These are phyloP conservation scores for Caenorhabditis sp. DNA, from an alignment of 2,888 invertebrate genomes.

Conservation along the genomic window DNA sequence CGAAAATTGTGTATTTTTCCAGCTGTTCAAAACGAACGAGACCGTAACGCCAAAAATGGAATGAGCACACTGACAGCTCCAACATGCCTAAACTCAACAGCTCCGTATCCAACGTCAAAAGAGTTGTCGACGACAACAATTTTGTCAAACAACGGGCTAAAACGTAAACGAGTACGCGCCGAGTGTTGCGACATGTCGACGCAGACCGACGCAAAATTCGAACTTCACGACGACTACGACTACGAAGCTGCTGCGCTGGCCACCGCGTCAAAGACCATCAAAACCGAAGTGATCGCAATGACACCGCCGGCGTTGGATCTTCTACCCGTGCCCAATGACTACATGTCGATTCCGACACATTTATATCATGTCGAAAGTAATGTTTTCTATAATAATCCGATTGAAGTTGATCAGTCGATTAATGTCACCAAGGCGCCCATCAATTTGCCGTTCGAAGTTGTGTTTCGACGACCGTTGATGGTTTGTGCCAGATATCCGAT, in stretches of 20 bases:
- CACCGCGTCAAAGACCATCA: conserved; percentile 6
- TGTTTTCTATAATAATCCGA: conserved; percentile 43
- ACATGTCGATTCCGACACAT: neutral
- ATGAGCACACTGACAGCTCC: too few relatives aligned
- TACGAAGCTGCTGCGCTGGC: conserved; percentile 9
- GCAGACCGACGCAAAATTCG: conserved; percentile 22
- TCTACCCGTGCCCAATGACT: conserved; percentile 37
- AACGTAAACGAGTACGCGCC: conserved; percentile 28
- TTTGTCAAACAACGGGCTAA: conserved; percentile 28
- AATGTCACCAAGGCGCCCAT: conserved; percentile 37
- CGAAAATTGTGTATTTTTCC: too few relatives aligned
- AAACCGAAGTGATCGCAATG: conserved; percentile 23
- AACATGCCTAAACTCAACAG: too few relatives aligned
- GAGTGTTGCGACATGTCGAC: conserved; percentile 24
- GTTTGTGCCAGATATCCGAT: conserved; percentile 52
- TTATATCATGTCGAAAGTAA: conserved; percentile 23
- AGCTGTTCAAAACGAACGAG: conserved; percentile 62
- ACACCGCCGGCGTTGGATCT: conserved; percentile 28
- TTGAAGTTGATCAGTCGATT: conserved; percentile 42
- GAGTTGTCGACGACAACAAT: conserved; percentile 36
- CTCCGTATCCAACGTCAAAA: neutral
- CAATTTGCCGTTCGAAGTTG: conserved; percentile 46
- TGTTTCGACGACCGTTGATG: conserved; percentile 48
- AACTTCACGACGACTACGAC: conserved; percentile 26
- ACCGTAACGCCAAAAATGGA: conserved; percentile 49